Base-by-base conservation (phyloP, 2,888 invertebrate genomes). In the Agrilus biguttatus region DNA sequence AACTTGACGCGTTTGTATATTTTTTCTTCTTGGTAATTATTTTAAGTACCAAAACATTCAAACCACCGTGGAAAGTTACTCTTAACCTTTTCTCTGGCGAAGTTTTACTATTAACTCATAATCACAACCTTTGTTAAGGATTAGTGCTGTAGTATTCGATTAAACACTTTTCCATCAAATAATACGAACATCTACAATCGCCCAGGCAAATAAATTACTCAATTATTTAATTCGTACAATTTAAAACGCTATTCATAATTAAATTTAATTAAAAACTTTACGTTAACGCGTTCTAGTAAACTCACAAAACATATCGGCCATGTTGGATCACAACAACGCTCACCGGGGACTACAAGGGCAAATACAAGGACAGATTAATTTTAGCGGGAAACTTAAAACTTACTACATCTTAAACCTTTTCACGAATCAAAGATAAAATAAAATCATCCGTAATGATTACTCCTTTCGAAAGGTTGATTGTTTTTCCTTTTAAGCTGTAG, bases 281-380 rank as follows among this genome's bases (percentile, higher is more conserved):
- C 62, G 67, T 66, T 68, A 67, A 69, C 68, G 66, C 67, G 66
- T 66, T 66, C 67, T 69, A 63, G 61, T 60, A 66, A 68, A 67
- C 68, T 69, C 69, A 70, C 72, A 75, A 72, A 74, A 75, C 72
- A 75, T 69, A 69, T 70, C 69, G 73, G 76, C 77, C 77, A 77
- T 77, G 71, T 75, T 76, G 74, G 69, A 75, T 73, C 70, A 72
- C 71, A 73, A 73, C 73, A 73, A 74, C 73, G 73, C 72, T 69
- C 69, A 68, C 71, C 70, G 72, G 71, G 71, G 72, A 68, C 62
- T 65, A 65, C 70, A 62, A 59, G 61, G 60, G 62, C 62, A 56
- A 58, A 56, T 52, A 62, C 69, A 71, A 61, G 70, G 68, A 67
- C 56, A 56, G 49, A 53, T 56, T 58, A 58, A 58, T 55, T 48